Evolutionary conservation across 2,797 vertebrate genomes (phyloP).

Genomic region (Acipenser transmontanus): DNA sequence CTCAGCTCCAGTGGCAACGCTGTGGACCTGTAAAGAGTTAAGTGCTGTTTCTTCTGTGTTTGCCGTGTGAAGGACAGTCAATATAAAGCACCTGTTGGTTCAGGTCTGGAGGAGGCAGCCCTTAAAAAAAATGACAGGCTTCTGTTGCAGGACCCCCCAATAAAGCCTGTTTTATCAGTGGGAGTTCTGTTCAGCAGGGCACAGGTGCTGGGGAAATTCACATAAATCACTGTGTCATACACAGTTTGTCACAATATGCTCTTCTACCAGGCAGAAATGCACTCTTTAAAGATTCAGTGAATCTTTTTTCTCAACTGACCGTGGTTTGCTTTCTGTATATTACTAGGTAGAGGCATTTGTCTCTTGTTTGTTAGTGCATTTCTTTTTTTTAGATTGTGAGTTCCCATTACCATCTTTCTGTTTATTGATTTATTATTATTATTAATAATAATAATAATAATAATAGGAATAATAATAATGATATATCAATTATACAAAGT

Average conservation of each 20-base stretch:
- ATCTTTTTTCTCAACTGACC: not conserved
- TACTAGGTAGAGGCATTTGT: no score
- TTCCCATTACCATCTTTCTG: no score
- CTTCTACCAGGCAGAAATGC: conserved; percentile 44
- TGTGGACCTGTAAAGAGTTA: not conserved
- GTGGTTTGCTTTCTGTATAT: no score
- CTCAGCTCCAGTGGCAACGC: no score
- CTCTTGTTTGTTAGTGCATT: no score
- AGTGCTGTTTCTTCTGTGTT: not conserved
- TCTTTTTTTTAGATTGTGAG: no score
- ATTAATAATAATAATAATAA: no score
- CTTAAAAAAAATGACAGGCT: conserved; percentile 39
- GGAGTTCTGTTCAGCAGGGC: conserved; percentile 40
- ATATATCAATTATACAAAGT: no score
- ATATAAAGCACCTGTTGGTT: conserved; percentile 52
- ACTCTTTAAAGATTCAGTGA: conserved; percentile 39
- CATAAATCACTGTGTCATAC: conserved; percentile 61
- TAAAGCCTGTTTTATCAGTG: conserved; percentile 35
- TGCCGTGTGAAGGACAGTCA: conserved; percentile 4
- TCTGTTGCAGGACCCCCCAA: conserved; percentile 27
- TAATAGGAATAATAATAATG: no score
- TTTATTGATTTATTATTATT: no score
- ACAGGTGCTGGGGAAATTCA: conserved; percentile 66
- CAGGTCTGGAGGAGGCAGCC: conserved; percentile 41
- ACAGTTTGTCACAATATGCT: conserved; percentile 46